A percentile compares a stretch with the other conserved stretches of the same genome.
These are phyloP conservation scores for Chionomys nivalis DNA, from an alignment of 2,113 vertebrate species.

Conservation along the genomic window DNA sequence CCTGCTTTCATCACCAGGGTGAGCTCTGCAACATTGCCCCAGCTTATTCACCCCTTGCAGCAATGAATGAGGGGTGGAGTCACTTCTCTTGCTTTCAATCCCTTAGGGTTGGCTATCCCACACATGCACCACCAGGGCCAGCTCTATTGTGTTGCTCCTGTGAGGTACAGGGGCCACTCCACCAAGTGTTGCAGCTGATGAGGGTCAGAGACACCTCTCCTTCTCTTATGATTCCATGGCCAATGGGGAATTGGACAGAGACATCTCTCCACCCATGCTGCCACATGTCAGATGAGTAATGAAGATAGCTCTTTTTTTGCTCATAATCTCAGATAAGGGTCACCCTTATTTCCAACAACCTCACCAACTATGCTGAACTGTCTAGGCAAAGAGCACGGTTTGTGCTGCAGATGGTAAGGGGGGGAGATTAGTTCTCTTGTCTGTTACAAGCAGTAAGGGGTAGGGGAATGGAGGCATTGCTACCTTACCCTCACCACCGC, in stretches of 20 bases:
- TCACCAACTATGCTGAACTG: background rate
- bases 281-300: background rate
- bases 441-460: background rate
- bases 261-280: background rate
- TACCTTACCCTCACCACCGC: background rate
- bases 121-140: background rate
- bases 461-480: background rate
- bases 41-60: background rate
- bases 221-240: background rate
- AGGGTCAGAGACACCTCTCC: background rate
- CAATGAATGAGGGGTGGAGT: background rate
- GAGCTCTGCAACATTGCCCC: background rate
- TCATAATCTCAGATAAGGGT: background rate
- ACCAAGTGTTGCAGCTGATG: background rate
- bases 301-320: background rate
- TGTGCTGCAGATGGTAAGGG: background rate
- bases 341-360: background rate
- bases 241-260: fast-evolving
- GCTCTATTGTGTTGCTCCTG: background rate
- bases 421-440: background rate
- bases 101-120: background rate
- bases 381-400: background rate
- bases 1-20: background rate
- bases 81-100: background rate
- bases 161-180: background rate